Conservation (phyloP, 2,888 invertebrate species). For the Pimpla rufipes region DNA sequence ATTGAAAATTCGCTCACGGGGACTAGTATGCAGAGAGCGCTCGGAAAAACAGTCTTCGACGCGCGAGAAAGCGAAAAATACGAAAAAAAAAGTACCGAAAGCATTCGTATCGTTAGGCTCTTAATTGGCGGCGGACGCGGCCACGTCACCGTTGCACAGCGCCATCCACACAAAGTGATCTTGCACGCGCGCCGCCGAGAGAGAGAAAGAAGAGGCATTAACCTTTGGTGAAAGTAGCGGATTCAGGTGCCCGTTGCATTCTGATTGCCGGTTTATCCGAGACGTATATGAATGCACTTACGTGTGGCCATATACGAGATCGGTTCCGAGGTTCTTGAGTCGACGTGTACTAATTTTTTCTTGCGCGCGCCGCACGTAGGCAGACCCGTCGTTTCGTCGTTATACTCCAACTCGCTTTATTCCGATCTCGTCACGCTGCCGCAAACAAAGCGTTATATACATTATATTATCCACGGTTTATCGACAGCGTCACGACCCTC, state of each 20-base stretch:
- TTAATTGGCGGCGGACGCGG: not conserved
- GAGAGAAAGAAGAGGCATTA: constrained; percentile 75
- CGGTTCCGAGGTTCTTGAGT: constrained; percentile 27
- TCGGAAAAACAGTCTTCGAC: too few relatives aligned
- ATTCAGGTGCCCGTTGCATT: constrained; percentile 72
- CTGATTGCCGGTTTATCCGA: constrained; percentile 35
- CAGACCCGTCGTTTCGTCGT: constrained; percentile 13
- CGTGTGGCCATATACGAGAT: not conserved
- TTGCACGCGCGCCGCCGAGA: constrained; percentile 11
- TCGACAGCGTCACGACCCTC: too few relatives aligned
- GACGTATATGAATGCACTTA: constrained; percentile 14
- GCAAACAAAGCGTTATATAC: too few relatives aligned
- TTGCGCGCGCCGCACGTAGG: not conserved
- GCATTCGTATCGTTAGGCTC: not conserved
- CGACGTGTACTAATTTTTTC: not conserved
- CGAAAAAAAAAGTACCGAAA: not conserved
- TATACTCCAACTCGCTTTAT: not conserved
- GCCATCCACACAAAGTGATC: constrained; percentile 12
- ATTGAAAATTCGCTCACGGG: not conserved
- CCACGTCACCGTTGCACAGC: not conserved
- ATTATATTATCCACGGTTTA: too few relatives aligned
- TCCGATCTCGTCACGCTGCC: constrained; percentile 31
- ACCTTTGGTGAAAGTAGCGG: constrained; percentile 80
- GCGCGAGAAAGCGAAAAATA: not conserved
- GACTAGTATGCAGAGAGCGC: too few relatives aligned